These are phyloP conservation scores for Aphidius ervi DNA, from an alignment of 1,140 invertebrate species.

Conservation along the genomic window DNA sequence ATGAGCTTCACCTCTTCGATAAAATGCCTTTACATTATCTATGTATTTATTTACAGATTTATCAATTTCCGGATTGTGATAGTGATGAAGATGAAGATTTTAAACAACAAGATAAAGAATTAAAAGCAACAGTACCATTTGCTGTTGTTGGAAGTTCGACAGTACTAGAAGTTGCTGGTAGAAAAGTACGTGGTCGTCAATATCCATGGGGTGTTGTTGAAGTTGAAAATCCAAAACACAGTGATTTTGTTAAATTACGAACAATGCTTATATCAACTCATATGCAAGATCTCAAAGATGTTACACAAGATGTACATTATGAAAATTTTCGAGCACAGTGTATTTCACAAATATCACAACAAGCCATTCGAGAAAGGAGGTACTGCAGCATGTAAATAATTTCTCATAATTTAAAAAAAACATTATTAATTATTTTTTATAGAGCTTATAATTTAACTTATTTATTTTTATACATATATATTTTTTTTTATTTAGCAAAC, in stretches of 20 bases:
- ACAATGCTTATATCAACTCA: constrained; percentile 96
- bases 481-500: constrained; percentile 60
- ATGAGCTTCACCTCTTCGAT: constrained; percentile 84
- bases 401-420: constrained; percentile 17
- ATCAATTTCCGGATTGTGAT: constrained; percentile 96
- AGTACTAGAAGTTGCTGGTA: constrained; percentile 87
- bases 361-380: constrained; percentile 75
- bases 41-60: constrained; percentile 60
- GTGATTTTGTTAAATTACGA: constrained; percentile 93
- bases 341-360: constrained; percentile 85
- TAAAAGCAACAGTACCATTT: constrained; percentile 91
- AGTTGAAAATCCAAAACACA: constrained; percentile 96
- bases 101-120: constrained; percentile 82
- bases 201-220: constrained; percentile 99
- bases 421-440: constrained; percentile 17
- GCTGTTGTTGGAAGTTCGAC: constrained; percentile 95
- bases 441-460: neutral
- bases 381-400: constrained; percentile 53
- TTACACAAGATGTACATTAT: constrained; percentile 92
- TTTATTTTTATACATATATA: neutral
- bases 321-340: constrained; percentile 92
- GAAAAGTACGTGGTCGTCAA: constrained; percentile 83
- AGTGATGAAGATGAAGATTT: constrained; percentile 92
- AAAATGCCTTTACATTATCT: constrained; percentile 93
- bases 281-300: constrained; percentile 93